phyloP scores from a whole-genome alignment of 2,797 vertebrate genomes.

The Rallus crepitans region DNA sequence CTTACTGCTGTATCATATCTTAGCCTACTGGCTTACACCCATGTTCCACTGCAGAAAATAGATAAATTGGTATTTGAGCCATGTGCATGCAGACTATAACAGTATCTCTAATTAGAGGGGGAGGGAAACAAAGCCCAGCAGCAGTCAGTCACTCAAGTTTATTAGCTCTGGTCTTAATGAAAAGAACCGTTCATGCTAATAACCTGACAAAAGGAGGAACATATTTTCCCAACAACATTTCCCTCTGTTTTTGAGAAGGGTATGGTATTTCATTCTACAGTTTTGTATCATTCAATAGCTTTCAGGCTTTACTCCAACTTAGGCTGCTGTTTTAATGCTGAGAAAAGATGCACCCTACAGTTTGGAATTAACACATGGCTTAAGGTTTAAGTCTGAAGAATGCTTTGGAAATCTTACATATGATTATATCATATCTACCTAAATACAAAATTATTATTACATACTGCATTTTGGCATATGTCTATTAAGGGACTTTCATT shows the following conservation, averaged over 20 bases:
- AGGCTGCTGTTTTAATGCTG: background rate
- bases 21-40: background rate
- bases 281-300: background rate
- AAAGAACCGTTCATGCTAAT: background rate
- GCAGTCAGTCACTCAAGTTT: background rate
- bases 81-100: rapidly evolving
- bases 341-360: background rate
- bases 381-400: background rate
- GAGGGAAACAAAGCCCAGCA: background rate
- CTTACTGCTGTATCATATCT: rapidly evolving
- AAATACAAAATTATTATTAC: background rate
- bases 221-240: background rate
- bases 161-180: background rate
- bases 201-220: background rate
- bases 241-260: background rate
- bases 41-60: background rate
- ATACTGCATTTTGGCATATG: background rate
- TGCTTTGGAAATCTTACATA: background rate
- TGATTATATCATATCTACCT: background rate
- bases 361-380: background rate
- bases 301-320: background rate
- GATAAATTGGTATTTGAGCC: background rate
- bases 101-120: background rate
- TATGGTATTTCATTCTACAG: background rate
- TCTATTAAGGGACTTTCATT: background rate